phyloP scores from a whole-genome alignment of 2,797 vertebrate species.

The Phataginus tetradactyla region DNA sequence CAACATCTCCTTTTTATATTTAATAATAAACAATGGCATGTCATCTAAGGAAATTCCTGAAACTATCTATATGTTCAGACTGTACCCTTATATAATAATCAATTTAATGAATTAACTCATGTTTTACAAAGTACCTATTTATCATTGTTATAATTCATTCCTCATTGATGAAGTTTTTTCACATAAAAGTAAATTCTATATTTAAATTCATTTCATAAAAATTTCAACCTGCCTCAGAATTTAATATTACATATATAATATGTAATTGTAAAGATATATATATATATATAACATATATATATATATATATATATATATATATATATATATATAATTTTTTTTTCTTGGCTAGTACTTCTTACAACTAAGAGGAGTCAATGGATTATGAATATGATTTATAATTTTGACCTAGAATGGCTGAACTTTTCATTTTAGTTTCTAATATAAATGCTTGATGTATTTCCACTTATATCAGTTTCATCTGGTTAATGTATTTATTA shows the following conservation, averaged over 20 bases:
- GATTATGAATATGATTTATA: neutral
- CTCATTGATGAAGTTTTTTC: neutral
- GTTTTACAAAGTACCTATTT: neutral
- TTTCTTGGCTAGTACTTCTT: neutral
- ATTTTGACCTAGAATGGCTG: neutral
- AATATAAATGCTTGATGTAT: neutral
- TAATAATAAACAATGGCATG: neutral
- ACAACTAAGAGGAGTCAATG: neutral
- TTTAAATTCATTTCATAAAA: neutral
- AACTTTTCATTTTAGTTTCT: neutral
- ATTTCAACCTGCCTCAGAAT: neutral
- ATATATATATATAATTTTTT: neutral
- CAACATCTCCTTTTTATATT: neutral
- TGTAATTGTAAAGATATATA: neutral
- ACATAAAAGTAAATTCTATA: neutral
- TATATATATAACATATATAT: too few species aligned
- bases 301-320: neutral
- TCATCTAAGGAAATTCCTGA: neutral
- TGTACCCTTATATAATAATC: neutral
- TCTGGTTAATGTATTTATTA: neutral
- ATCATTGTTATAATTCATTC: neutral
- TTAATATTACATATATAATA: neutral
- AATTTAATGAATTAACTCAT: neutral
- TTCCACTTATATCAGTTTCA: conserved; percentile 11
- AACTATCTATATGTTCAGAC: neutral